These are phyloP conservation scores for Fringilla coelebs DNA, from an alignment of 2,797 vertebrate genomes.

Conservation along the genomic window DNA sequence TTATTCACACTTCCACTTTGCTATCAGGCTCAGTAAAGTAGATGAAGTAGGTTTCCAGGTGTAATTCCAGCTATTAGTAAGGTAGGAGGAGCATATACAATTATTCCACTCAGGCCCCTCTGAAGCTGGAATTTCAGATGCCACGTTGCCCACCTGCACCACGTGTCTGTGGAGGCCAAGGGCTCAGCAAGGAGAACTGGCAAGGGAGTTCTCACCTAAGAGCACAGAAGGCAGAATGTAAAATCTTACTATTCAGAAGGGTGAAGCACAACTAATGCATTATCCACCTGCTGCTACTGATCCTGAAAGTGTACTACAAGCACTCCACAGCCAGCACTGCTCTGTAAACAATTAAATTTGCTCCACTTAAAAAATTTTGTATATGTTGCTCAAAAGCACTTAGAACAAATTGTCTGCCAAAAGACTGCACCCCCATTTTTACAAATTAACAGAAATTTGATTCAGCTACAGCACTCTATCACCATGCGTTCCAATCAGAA, in stretches of 20 bases:
- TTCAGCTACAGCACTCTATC: not conserved
- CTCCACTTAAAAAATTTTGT: not conserved
- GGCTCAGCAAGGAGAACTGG: not conserved
- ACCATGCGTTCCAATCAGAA: not conserved
- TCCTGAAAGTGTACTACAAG: not conserved
- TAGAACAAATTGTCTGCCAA: not conserved
- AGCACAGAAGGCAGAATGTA: not conserved
- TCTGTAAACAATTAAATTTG: not conserved
- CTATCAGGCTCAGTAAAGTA: not conserved
- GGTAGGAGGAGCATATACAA: not conserved
- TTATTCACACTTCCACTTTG: not conserved
- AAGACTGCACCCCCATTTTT: not conserved
- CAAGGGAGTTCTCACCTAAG: not conserved
- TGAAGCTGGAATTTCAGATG: not conserved
- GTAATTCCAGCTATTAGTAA: not conserved
- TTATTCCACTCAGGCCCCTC: not conserved
- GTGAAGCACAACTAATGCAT: not conserved
- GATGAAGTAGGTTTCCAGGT: not conserved
- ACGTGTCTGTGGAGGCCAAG: rapidly evolving
- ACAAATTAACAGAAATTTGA: not conserved
- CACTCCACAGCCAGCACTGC: not conserved
- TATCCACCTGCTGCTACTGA: not conserved
- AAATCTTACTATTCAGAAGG: not conserved
- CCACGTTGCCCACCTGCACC: too few species aligned
- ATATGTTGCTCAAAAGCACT: not conserved